Evolutionary conservation across 2,888 invertebrate species (phyloP).

Genomic region (Clostera curtula): DNA sequence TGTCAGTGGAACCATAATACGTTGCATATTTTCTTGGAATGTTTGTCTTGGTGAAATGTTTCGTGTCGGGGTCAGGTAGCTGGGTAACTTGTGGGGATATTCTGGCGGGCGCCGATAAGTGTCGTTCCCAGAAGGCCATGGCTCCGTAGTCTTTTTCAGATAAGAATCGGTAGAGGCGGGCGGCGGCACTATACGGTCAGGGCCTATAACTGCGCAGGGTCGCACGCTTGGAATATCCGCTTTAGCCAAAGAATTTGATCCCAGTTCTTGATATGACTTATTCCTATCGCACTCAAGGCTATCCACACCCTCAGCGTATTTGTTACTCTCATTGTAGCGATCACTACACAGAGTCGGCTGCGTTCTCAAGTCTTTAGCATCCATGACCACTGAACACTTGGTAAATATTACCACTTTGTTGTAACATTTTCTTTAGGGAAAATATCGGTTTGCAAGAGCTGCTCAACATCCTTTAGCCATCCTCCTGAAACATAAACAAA

Average conservation of each 20-base stretch:
- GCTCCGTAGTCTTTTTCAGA: conserved; percentile 46
- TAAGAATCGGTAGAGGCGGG: conserved; percentile 38
- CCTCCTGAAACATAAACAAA: conserved; percentile 71
- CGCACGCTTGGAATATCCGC: conserved; percentile 51
- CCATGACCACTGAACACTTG: conserved; percentile 49
- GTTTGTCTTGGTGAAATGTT: conserved; percentile 73
- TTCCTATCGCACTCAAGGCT: conserved; percentile 45
- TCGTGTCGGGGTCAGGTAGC: conserved; percentile 49
- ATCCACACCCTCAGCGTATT: conserved; percentile 46
- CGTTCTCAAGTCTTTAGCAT: conserved; percentile 62
- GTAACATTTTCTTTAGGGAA: conserved; percentile 44
- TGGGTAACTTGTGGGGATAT: conserved; percentile 48
- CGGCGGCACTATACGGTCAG: conserved; percentile 57
- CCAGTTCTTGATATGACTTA: conserved; percentile 56
- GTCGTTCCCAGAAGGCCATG: conserved; percentile 47
- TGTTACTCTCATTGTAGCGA: conserved; percentile 56
- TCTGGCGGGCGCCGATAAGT: conserved; percentile 51
- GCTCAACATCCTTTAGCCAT: conserved; percentile 22
- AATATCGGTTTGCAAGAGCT: conserved; percentile 18
- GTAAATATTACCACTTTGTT: conserved; percentile 34
- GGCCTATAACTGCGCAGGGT: conserved; percentile 70
- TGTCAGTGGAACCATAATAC: conserved; percentile 61
- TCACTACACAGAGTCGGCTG: conserved; percentile 50
- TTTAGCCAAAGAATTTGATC: conserved; percentile 55
- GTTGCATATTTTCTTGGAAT: conserved; percentile 71